These are phyloP conservation scores for Chironex yamaguchii DNA, from an alignment of 30 jellyfish, hydroid and myxozoan species.

Conservation along the genomic window DNA sequence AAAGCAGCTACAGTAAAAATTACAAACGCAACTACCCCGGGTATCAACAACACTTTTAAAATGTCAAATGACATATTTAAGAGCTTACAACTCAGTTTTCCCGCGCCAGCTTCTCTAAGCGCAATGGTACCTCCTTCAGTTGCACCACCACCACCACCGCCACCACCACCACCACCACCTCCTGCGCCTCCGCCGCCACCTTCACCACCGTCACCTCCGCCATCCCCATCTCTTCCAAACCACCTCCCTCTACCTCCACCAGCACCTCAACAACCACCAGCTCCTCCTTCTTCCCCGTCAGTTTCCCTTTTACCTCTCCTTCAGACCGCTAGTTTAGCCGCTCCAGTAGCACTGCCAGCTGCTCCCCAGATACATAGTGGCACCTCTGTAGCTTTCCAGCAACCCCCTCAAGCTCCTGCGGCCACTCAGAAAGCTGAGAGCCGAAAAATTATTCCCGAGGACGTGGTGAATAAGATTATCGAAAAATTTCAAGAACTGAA, in stretches of 20 bases:
- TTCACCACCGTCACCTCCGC: neutral
- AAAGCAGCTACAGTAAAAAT: neutral
- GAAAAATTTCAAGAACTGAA: conserved; percentile 91
- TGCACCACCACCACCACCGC: neutral
- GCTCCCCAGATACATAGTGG: neutral
- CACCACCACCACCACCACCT: neutral
- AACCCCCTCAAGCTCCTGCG: neutral
- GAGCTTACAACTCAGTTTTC: neutral
- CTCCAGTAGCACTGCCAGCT: neutral
- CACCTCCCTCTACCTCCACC: neutral
- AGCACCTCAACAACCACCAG: neutral
- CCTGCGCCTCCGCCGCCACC: neutral
- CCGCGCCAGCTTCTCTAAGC: neutral
- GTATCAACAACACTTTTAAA: neutral
- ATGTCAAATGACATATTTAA: neutral
- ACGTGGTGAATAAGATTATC: conserved; percentile 94
- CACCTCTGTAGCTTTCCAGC: neutral
- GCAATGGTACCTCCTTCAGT: neutral
- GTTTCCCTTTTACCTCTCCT: neutral
- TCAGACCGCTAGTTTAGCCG: neutral
- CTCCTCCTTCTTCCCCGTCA: conserved; percentile 39
- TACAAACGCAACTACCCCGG: neutral
- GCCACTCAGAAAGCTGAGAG: conserved; percentile 51
- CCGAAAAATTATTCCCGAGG: conserved; percentile 96
- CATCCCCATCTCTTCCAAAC: neutral